Evolutionary conservation across 1,140 invertebrate species (phyloP), one percentile per base, ranked within the genome.

Genomic region (Dinoponera quadriceps): DNA sequence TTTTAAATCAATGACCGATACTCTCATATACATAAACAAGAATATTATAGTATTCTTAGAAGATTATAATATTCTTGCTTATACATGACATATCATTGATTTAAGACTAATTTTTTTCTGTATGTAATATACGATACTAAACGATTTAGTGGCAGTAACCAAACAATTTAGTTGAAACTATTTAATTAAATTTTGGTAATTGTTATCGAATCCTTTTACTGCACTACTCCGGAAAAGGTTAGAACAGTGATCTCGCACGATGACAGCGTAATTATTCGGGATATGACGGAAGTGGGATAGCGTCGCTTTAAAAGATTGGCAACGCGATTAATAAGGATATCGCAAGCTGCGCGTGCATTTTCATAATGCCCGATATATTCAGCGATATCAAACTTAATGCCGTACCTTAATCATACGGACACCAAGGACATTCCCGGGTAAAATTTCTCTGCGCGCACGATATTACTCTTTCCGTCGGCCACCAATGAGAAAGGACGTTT

Each of bases 311-410:
- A 78, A 55, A 57, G 27, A 69, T n/a, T 16, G 57, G 22, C 63
- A 33, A 68, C 33, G 33, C 63, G 27, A 78, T 78, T 78, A 69
- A 78, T 78, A 63, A 18, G 38, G 2, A 13, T 55, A 44, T 44
- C 49, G 62, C 49, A 33, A 2, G 22, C 33, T 14, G 49, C 18
- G 75, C 49, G 51, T 55, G 51, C 29, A 57, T 78, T 69, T 78
- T 69, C 51, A 78, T 69, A 69, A 69, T 57, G 33, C 27, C 51
- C 63, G n/a, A 82, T 59, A 75, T 44, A 65, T 63, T 48, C 48
- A 48, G 25, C 72, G n/a, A 74, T 82, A 55, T 82, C 80, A 55
- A 63, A 77, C 38, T 82, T 82, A 82, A 82, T 82, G 59, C 44
- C 33, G 18, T 55, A 27, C 16, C 18, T 82, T 82, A 82, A 82